Evolutionary conservation across 2,113 vertebrate genomes (phyloP).

Genomic region (Zapus hudsonius): DNA sequence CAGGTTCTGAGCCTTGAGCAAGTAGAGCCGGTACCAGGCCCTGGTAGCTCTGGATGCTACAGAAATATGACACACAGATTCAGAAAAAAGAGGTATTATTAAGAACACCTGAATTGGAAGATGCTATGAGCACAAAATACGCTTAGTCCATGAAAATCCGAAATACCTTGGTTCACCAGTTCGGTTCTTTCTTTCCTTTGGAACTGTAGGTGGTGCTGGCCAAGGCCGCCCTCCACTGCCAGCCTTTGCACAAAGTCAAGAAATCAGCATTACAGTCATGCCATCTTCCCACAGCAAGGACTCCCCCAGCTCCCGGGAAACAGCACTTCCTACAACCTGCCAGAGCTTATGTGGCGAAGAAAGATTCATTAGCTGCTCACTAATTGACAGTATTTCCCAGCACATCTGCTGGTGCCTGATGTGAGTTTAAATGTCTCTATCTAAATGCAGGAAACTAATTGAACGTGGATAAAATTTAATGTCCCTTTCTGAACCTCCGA

Average conservation of each 20-base stretch:
- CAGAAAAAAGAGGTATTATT: constrained; percentile 36
- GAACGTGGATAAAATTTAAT: constrained; percentile 72
- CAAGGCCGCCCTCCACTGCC: constrained; percentile 60
- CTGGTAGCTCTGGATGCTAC: background rate
- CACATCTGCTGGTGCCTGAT: constrained; percentile 65
- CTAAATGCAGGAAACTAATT: constrained; percentile 66
- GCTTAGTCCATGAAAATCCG: constrained; percentile 44
- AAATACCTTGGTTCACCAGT: constrained; percentile 60
- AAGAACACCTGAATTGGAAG: constrained; percentile 13
- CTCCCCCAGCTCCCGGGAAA: constrained; percentile 66
- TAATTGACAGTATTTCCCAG: constrained; percentile 80
- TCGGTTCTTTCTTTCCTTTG: constrained; percentile 65
- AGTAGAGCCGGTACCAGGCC: background rate
- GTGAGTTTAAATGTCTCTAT: constrained; percentile 72
- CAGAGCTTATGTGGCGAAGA: constrained; percentile 59
- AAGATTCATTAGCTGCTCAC: constrained; percentile 79
- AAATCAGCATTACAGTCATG: constrained; percentile 77
- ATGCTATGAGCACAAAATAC: constrained; percentile 33
- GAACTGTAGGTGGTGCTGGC: constrained; percentile 51
- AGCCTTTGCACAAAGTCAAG: constrained; percentile 63
- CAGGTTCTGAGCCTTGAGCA: background rate
- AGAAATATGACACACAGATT: background rate
- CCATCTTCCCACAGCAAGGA: constrained; percentile 73
- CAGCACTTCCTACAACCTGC: constrained; percentile 68
- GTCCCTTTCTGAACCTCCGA: constrained; percentile 51